These are phyloP conservation scores for Blastobasis adustella DNA, from an alignment of 2,888 invertebrate genomes.

Conservation along the genomic window DNA sequence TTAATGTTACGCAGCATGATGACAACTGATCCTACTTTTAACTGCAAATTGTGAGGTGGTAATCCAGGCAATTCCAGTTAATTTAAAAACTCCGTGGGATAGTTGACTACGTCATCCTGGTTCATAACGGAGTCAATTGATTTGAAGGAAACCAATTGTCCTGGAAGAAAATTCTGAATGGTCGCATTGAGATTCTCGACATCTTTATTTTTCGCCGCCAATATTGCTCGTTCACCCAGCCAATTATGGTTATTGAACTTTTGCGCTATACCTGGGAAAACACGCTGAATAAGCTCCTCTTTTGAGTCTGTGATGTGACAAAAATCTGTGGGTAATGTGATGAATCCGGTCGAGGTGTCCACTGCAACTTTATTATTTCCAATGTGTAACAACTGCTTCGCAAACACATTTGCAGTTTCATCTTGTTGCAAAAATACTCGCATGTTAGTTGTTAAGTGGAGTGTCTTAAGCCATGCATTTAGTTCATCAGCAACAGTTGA, in stretches of 20 bases:
- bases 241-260: constrained; percentile 21
- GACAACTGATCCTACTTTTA: no score
- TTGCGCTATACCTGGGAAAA: constrained; percentile 21
- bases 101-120: constrained; percentile 14
- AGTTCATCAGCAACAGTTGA: constrained; percentile 21
- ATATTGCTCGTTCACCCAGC: constrained; percentile 25
- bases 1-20: no score
- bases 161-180: no score
- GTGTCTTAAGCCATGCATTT: constrained; percentile 23
- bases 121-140: constrained; percentile 11
- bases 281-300: constrained; percentile 19
- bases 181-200: constrained; percentile 12
- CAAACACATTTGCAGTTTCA: constrained; percentile 18
- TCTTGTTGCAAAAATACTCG: constrained; percentile 14
- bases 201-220: constrained; percentile 24
- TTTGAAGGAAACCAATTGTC: no score
- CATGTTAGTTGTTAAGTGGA: constrained; percentile 18
- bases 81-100: no score
- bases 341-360: constrained; percentile 18
- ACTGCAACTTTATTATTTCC: constrained; percentile 10
- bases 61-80: no score
- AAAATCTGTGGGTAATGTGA: constrained; percentile 18
- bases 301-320: no score
- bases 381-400: constrained; percentile 14
- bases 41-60: no score